These are phyloP conservation scores for Atlantisia rogersi DNA, from an alignment of 2,113 vertebrate genomes.

Conservation along the genomic window DNA sequence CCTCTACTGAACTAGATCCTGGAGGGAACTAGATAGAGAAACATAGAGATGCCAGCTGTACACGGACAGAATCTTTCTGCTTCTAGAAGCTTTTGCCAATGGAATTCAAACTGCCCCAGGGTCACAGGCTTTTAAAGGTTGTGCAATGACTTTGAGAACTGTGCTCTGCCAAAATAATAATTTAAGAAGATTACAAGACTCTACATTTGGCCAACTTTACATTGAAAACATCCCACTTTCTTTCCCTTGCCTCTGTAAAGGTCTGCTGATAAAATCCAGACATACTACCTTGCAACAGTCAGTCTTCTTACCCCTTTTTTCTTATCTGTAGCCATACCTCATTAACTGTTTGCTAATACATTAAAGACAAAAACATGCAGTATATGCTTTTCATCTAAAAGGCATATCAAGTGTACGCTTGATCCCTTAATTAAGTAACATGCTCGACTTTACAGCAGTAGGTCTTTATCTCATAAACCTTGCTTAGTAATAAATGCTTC, in stretches of 20 bases:
- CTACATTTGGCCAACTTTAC: slow-evolving; percentile 13
- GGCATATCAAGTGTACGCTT: neutral
- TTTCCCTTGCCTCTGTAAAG: neutral
- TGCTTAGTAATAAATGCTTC: neutral
- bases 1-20: neutral
- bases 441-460: neutral
- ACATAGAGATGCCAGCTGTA: neutral
- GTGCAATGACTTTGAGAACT: neutral
- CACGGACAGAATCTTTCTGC: neutral
- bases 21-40: neutral
- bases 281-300: neutral
- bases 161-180: slow-evolving; percentile 30
- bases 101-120: slow-evolving; percentile 2
- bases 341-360: neutral
- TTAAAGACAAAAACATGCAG: neutral
- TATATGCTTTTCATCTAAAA: neutral
- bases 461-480: neutral
- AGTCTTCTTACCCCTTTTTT: neutral
- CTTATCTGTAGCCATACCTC: neutral
- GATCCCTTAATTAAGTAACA: slow-evolving; percentile 10
- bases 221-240: neutral
- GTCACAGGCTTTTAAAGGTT: neutral
- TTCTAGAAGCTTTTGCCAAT: neutral
- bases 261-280: neutral
- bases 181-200: slow-evolving; percentile 21